These are phyloP conservation scores for Pteruthius melanotis DNA, from an alignment of 2,113 vertebrate species.

Conservation along the genomic window DNA sequence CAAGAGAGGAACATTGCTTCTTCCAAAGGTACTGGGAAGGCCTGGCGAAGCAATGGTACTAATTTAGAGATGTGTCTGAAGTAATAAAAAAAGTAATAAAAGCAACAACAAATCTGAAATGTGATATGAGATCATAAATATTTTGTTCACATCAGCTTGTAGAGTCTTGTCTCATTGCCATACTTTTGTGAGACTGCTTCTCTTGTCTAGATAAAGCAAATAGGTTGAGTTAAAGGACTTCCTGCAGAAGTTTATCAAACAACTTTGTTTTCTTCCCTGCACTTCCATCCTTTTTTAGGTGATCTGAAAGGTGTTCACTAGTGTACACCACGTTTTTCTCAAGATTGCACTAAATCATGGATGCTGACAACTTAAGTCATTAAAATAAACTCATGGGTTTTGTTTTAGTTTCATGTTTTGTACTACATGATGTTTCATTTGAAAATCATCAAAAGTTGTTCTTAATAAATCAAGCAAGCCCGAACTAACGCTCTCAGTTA, in stretches of 20 bases:
- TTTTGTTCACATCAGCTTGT: background rate
- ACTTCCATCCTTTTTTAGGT: background rate
- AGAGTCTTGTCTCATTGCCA: background rate
- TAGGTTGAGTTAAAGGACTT: background rate
- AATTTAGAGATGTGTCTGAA: background rate
- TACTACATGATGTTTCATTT: background rate
- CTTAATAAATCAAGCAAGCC: background rate
- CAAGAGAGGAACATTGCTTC: background rate
- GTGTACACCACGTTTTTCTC: background rate
- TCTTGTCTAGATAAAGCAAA: background rate
- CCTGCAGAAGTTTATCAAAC: background rate
- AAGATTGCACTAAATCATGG: background rate
- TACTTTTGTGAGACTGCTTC: background rate
- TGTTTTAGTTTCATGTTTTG: background rate
- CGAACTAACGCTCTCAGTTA: background rate
- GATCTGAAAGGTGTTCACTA: background rate
- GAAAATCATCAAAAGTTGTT: background rate
- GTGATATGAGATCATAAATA: background rate
- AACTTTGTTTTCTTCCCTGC: background rate
- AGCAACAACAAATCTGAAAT: background rate
- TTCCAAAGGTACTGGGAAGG: background rate
- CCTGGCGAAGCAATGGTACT: background rate
- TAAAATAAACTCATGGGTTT: background rate
- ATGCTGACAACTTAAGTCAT: background rate
- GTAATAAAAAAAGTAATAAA: background rate